Percentiles rank a stretch among this genome's conserved stretches.
These are phyloP conservation scores for Bolborhynchus lineola DNA, from an alignment of 2,113 vertebrate species.

Conservation along the genomic window DNA sequence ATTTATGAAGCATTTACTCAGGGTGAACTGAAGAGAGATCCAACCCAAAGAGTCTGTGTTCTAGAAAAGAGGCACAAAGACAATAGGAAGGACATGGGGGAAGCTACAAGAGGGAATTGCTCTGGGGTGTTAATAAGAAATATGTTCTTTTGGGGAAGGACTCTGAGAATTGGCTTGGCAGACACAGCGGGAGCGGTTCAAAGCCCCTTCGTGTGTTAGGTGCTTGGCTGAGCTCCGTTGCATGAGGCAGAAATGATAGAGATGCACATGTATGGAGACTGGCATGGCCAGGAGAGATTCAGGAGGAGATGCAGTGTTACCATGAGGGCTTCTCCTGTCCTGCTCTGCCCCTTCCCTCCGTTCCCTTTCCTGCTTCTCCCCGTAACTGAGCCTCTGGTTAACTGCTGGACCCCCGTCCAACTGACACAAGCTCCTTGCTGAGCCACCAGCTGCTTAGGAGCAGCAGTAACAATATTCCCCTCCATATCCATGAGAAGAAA, in stretches of 20 bases:
- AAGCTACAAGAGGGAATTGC: not conserved
- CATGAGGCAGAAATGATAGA: not conserved
- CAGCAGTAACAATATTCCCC: not conserved
- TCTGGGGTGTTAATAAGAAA: not conserved
- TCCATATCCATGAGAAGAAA: accelerated
- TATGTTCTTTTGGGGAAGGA: not conserved
- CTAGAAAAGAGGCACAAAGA: not conserved
- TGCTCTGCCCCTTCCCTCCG: not conserved
- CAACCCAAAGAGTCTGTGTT: not conserved
- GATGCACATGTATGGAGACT: not conserved
- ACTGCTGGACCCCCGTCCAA: not conserved
- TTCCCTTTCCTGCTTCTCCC: not conserved
- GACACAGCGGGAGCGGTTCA: not conserved
- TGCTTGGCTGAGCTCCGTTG: not conserved
- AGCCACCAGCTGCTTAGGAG: not conserved
- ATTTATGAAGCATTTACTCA: not conserved
- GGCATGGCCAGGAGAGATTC: not conserved
- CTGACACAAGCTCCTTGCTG: not conserved
- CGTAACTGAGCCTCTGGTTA: not conserved
- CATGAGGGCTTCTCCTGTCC: not conserved
- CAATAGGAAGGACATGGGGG: conserved; percentile 4
- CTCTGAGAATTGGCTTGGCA: not conserved
- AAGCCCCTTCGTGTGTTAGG: not conserved
- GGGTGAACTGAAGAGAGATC: not conserved
- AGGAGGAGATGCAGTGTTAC: not conserved